Percentiles rank a stretch among this genome's conserved stretches.
Evolutionary conservation across 1,140 invertebrate genomes (phyloP).

Genomic region (Cotesia glomerata): DNA sequence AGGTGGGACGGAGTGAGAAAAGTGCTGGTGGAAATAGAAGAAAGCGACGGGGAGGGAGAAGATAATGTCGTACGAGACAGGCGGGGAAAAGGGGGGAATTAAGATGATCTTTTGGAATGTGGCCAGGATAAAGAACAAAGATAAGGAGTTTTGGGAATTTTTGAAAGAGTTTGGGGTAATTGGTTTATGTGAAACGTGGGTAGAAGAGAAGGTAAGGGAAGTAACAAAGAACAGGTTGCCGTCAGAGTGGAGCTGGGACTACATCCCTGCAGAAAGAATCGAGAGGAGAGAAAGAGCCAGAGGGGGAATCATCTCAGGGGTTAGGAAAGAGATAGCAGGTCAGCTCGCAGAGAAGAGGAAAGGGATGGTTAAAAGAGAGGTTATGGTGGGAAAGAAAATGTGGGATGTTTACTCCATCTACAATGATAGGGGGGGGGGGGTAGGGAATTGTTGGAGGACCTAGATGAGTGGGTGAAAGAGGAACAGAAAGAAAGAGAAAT

Average conservation of each 20-base stretch:
- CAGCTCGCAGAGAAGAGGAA: background rate
- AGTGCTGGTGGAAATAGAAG: too few relatives aligned
- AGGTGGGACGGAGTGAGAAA: too few relatives aligned
- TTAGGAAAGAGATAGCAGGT: slow-evolving; percentile 2
- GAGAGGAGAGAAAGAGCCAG: slow-evolving; percentile 29
- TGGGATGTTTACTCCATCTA: background rate
- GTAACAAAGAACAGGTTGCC: slow-evolving; percentile 4
- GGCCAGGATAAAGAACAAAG: slow-evolving; percentile 20
- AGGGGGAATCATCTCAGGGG: slow-evolving; percentile 25
- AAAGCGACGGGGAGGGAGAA: background rate
- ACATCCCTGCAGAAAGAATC: slow-evolving; percentile 14
- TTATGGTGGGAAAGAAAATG: background rate
- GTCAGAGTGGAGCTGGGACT: slow-evolving; percentile 18
- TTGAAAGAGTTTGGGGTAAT: slow-evolving; percentile 20
- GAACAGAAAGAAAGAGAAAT: background rate
- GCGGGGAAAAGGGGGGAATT: background rate
- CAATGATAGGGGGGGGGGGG: background rate
- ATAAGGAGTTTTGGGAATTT: slow-evolving; percentile 31
- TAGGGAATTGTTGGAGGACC: background rate
- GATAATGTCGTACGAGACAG: too few relatives aligned
- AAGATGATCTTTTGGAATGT: slow-evolving; percentile 30
- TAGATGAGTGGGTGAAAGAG: background rate
- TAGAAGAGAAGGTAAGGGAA: slow-evolving; percentile 30
- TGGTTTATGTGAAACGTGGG: slow-evolving; percentile 33
- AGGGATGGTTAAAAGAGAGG: background rate